Evolutionary conservation across 2,888 invertebrate species (phyloP).

Genomic region (Pyrgus malvae): DNA sequence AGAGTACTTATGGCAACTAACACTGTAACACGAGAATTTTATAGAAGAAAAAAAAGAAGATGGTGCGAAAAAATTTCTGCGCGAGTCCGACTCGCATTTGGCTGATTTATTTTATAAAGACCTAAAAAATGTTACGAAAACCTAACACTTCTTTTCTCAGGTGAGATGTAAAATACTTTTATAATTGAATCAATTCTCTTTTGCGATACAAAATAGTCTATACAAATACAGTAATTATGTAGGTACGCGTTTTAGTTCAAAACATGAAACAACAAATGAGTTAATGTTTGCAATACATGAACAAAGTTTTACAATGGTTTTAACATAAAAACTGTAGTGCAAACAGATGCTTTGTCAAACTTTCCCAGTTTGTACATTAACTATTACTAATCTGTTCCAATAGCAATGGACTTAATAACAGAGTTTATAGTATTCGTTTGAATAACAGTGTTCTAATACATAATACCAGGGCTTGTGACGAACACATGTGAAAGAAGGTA

Average conservation of each 20-base stretch:
- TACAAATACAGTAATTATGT: not conserved
- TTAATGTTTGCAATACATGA: not conserved
- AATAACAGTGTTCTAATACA: not conserved
- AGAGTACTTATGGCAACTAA: too few relatives aligned
- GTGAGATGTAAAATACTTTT: too few relatives aligned
- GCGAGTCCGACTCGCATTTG: too few relatives aligned
- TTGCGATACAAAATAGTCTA: not conserved
- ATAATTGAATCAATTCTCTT: too few relatives aligned
- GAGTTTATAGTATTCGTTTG: not conserved
- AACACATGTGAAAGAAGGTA: too few relatives aligned
- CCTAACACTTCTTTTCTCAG: too few relatives aligned
- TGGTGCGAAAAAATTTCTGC: too few relatives aligned
- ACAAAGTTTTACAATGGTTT: not conserved
- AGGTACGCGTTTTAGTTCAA: not conserved
- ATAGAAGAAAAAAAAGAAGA: too few relatives aligned
- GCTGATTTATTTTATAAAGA: too few relatives aligned
- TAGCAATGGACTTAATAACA: not conserved
- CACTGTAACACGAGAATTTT: too few relatives aligned
- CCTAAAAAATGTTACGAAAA: too few relatives aligned
- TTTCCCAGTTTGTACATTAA: not conserved
- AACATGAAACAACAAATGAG: not conserved
- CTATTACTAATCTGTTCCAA: not conserved
- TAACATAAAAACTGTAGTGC: not conserved
- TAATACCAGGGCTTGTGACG: too few relatives aligned
- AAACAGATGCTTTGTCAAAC: conserved; percentile 6